phyloP scores from a whole-genome alignment of 2,113 vertebrate species.

The Neopipo cinnamomea region DNA sequence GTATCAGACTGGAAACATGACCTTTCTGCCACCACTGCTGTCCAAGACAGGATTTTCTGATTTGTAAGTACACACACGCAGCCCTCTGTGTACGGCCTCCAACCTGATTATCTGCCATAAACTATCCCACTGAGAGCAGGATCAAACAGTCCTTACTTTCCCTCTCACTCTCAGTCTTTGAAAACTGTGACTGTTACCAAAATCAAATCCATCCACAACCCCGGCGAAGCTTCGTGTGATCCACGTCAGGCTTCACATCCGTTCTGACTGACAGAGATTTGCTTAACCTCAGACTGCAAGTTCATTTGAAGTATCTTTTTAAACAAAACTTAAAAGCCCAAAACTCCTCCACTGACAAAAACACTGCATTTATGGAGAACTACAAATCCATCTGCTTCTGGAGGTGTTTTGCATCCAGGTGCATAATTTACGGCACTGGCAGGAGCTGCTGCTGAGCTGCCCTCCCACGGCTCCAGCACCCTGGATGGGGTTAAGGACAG shows the following conservation, averaged over 20 bases:
- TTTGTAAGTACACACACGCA: background rate
- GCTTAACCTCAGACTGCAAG: background rate
- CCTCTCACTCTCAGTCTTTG: background rate
- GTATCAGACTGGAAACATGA: background rate
- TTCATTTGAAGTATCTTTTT: background rate
- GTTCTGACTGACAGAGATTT: background rate
- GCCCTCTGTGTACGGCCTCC: background rate
- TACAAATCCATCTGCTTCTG: rapidly evolving
- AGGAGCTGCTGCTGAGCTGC: background rate
- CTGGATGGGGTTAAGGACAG: background rate
- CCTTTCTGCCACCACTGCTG: background rate
- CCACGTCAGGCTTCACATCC: background rate
- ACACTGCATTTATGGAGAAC: background rate
- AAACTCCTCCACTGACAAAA: background rate
- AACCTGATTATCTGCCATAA: background rate
- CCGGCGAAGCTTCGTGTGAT: background rate
- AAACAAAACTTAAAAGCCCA: background rate
- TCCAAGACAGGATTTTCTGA: background rate
- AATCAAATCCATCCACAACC: background rate
- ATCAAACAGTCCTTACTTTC: background rate
- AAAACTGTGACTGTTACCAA: background rate
- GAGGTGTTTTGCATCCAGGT: background rate
- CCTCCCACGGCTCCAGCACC: background rate
- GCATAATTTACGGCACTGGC: background rate
- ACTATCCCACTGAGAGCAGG: background rate